Evolutionary conservation across 2,797 vertebrate species (phyloP).

Genomic region (Phrynocephalus vlangalii): DNA sequence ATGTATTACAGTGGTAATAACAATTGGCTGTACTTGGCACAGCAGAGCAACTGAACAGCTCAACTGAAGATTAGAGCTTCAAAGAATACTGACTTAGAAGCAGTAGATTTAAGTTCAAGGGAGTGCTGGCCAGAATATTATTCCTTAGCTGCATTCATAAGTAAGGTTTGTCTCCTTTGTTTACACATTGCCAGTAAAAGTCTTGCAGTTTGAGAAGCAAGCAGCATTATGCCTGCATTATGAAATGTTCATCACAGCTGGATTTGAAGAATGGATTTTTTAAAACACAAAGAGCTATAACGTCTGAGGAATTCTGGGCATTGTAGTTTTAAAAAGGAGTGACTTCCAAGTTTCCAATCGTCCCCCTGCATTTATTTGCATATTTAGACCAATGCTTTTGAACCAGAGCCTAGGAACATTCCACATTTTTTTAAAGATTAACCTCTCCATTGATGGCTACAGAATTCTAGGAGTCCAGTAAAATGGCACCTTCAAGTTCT

Average conservation of each 20-base stretch:
- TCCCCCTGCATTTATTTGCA: too few species aligned
- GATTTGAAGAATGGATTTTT: background rate
- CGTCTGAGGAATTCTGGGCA: too few species aligned
- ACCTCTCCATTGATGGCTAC: too few species aligned
- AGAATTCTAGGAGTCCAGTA: too few species aligned
- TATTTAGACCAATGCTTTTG: too few species aligned
- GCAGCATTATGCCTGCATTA: background rate
- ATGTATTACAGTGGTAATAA: background rate
- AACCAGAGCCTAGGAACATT: too few species aligned
- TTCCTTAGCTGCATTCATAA: background rate
- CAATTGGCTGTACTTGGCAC: conserved; percentile 23
- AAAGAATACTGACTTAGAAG: background rate
- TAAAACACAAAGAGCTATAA: background rate
- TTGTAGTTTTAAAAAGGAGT: too few species aligned
- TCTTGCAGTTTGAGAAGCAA: conserved; percentile 12
- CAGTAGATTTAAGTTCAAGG: background rate
- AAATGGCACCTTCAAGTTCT: too few species aligned
- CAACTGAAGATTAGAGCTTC: conserved; percentile 13
- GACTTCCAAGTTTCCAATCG: too few species aligned
- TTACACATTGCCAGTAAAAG: conserved; percentile 30
- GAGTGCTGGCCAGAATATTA: background rate
- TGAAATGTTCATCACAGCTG: background rate
- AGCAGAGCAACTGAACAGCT: background rate
- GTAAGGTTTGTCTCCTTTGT: conserved; percentile 35
- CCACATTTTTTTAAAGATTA: too few species aligned